These are phyloP conservation scores for Chaunax sp. DNA, from an alignment of 2,797 vertebrate species.

Conservation along the genomic window DNA sequence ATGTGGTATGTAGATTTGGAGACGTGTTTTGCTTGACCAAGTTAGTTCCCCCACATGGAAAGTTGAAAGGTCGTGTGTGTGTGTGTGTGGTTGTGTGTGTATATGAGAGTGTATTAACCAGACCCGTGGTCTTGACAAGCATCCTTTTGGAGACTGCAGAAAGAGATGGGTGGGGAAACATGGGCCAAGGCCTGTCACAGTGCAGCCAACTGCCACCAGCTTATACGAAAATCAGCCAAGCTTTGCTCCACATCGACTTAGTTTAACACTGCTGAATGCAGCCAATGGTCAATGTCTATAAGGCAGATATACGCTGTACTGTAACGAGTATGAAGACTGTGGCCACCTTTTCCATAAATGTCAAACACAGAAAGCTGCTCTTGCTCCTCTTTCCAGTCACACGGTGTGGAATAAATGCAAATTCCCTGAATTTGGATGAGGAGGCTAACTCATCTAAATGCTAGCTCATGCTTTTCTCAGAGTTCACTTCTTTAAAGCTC, in stretches of 20 bases:
- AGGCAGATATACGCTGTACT: conserved; percentile 42
- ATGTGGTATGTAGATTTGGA: conserved; percentile 18
- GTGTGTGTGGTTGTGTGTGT: conserved; percentile 24
- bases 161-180: conserved; percentile 26
- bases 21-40: conserved; percentile 44
- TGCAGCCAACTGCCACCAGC: conserved; percentile 44
- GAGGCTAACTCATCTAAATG: conserved; percentile 65
- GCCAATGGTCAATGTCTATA: conserved; percentile 54
- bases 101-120: conserved; percentile 59
- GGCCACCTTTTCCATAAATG: conserved; percentile 20
- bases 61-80: conserved; percentile 47
- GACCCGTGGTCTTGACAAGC: conserved; percentile 51
- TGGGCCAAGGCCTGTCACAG: conserved; percentile 46
- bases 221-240: conserved; percentile 43
- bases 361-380: conserved; percentile 29
- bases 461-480: conserved; percentile 59
- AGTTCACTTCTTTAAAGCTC: conserved; percentile 56
- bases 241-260: conserved; percentile 41
- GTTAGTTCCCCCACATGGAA: conserved; percentile 37
- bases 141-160: conserved; percentile 41
- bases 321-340: conserved; percentile 1
- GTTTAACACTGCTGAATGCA: conserved; percentile 37
- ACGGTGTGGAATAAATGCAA: conserved; percentile 35
- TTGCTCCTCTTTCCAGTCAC: conserved; percentile 39
- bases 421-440: conserved; percentile 31